Evolutionary conservation across 2,797 vertebrate genomes (phyloP), one percentile per base, ranked within the genome.

Genomic region (Halcyon badia): DNA sequence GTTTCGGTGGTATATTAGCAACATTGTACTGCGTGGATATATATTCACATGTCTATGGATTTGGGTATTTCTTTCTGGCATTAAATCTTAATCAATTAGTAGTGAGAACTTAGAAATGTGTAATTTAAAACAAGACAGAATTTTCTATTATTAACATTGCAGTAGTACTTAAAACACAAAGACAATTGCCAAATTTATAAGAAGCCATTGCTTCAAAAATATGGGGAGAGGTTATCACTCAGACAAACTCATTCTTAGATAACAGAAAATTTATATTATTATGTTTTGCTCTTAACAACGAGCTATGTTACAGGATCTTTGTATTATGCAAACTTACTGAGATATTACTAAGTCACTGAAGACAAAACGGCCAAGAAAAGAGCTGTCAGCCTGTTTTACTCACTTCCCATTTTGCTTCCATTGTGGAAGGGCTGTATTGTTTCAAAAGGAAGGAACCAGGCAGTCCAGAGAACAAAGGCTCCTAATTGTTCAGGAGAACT

Each of bases 401-500:
- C 68, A 62, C 18, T 89, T 91, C 33, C 49, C 54, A 81, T 85
- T 90, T 89, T 69, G 28, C 30, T 87, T 89, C 78, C 41, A 66
- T 31, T 83, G 64, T 84, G 79, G 79, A 91, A 94, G 17, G 19
- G 26, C 2, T 71, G 71, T 28, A 89, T 80, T 85, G 37, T 96
- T 92, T 94, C 64, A 75, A 91, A 92, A 69, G 58, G 57, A 94
- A 94, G 68, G 69, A 89, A 20, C 33, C 68, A 89, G 41, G 78
- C 83, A 87, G 64, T 56, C 52, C 79, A 46, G 64, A 87, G 78
- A 95, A 92, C 41, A 96, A 91, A 94, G 30, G n/a, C 17, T 79
- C n/a, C 49, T 92, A 87, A 92, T 87, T 94, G 61, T 48, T 88
- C 4, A 1, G 57, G n/a, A 91, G 65, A 91, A 80, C 46, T 80